phyloP scores from a whole-genome alignment of 2,113 vertebrate species.

The Pachypanchax playfairii region DNA sequence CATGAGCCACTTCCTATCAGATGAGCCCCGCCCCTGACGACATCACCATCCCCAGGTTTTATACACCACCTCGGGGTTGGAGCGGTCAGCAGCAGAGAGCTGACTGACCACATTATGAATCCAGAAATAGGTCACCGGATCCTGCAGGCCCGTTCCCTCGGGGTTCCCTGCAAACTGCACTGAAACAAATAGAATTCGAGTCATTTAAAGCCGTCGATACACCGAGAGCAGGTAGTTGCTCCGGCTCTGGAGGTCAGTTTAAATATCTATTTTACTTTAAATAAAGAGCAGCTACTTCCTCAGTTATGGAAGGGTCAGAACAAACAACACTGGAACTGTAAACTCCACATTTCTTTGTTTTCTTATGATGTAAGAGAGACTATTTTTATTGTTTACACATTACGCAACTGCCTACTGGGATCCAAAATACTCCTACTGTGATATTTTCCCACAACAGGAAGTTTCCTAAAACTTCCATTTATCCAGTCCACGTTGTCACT shows the following conservation, averaged over 20 bases:
- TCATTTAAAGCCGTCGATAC: conserved; percentile 64
- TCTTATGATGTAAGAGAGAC: neutral
- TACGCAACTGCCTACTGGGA: neutral
- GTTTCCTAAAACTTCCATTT: neutral
- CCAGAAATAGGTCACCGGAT: conserved; percentile 61
- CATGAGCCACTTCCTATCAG: neutral
- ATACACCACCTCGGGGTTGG: conserved; percentile 3
- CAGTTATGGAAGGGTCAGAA: too few relatives aligned
- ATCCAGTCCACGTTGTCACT: neutral
- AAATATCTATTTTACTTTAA: neutral
- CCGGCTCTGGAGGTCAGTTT: conserved; percentile 12
- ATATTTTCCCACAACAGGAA: conserved; percentile 6
- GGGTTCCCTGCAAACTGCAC: conserved; percentile 18
- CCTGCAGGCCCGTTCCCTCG: conserved; percentile 16
- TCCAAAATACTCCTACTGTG: neutral
- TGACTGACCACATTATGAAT: conserved; percentile 50
- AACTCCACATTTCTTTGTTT: neutral
- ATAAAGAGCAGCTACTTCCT: too few relatives aligned
- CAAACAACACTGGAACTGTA: too few relatives aligned
- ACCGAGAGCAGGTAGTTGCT: conserved; percentile 22
- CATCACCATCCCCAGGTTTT: conserved; percentile 64
- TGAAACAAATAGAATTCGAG: conserved; percentile 35
- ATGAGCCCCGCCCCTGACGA: conserved; percentile 34
- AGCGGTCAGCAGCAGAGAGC: conserved; percentile 15
- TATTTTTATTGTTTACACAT: neutral